Evolutionary conservation across 2,888 invertebrate species (phyloP).

Genomic region (Artemia sinica): DNA sequence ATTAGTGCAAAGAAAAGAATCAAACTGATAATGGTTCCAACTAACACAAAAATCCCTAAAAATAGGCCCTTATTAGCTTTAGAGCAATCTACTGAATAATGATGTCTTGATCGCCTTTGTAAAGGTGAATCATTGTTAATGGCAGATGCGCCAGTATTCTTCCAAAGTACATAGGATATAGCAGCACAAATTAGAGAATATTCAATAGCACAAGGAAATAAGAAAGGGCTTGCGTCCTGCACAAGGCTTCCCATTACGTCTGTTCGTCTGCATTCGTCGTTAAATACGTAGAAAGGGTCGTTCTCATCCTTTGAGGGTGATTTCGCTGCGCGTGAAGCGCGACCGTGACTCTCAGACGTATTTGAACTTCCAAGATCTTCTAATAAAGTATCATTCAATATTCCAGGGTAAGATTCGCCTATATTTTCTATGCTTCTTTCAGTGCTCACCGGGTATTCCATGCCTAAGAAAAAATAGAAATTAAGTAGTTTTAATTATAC

Average conservation of each 20-base stretch:
- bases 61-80: constrained; percentile 34
- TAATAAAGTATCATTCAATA: no score
- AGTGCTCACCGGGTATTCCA: no score
- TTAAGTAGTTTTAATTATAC: no score
- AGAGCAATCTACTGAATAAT: constrained; percentile 33
- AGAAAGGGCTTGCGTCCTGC: constrained; percentile 53
- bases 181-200: constrained; percentile 80
- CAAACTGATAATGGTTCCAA: constrained; percentile 32
- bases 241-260: constrained; percentile 44
- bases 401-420: no score
- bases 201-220: constrained; percentile 78
- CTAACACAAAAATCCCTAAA: constrained; percentile 31
- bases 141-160: constrained; percentile 40
- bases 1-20: constrained; percentile 36
- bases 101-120: constrained; percentile 26
- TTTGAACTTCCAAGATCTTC: no score
- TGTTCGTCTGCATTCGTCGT: constrained; percentile 29
- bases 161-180: constrained; percentile 77
- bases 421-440: no score
- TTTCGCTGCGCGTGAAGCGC: no score
- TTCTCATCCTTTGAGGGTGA: no score
- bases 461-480: no score
- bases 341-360: no score
- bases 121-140: constrained; percentile 26
- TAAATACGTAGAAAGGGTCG: constrained; percentile 13